Base-by-base conservation (phyloP, 2,113 vertebrate species). In the Suricata suricatta region DNA sequence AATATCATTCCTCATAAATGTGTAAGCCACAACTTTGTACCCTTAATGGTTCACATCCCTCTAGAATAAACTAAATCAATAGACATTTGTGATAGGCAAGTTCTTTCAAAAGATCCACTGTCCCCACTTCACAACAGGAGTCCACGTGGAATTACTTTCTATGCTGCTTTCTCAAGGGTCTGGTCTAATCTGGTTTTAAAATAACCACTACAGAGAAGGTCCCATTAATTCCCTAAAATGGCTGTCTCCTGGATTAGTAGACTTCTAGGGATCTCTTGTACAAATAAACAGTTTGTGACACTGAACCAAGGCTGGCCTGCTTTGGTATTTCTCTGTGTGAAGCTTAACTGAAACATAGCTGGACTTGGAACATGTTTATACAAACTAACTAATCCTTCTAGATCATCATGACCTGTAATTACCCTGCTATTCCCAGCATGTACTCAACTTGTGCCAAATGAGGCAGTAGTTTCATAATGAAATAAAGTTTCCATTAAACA, bases 301-400 rank as follows among this genome's bases (percentile, higher is more conserved):
- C 76, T 95, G 85, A 96, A 97, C 33, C 72, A 72, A 13, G 25
- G 54, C 54, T 96, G 76, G 84, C 72, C 79, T 44, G 31, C 72
- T 89, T 96, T 91, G 85, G 81, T 79, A 94, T 96, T 96, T 96
- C 63, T 96, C 95, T 81, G 63, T 89, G 82, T 52, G 44, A 41
- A 96, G 90, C 88, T 91, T 93, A 95, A 93, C 72, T 95, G 97
- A 98, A 97, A 97, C 86, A 97, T 92, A 96, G 88, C 91, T 94
- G 93, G 88, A 95, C 94, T 97, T 90, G 88, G 97, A 93, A 93
- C 89, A 87, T 97, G 95, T 98, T 98, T 98, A 97, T 93, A 87
- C 97, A 98, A 98, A 97, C 95, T 93, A 96, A 96, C 97, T 98
- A 98, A 98, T 98, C 98, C 97, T 96, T 72, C 97, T 93, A 97